Percentiles rank a stretch among this genome's conserved stretches.
Conservation (phyloP, 2,797 vertebrate genomes). For the Myotis myotis region DNA sequence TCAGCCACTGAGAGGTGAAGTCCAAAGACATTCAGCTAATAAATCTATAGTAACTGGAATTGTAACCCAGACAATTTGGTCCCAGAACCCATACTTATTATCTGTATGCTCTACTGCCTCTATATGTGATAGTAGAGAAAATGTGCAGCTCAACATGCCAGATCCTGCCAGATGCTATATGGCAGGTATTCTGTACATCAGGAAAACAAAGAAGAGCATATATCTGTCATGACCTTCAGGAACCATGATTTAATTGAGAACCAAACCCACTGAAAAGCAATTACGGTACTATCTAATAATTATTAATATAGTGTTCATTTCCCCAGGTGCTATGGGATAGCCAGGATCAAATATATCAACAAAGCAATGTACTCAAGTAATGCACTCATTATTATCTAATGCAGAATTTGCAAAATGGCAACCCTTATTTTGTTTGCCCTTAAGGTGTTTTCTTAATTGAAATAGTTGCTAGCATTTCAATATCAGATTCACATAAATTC, state of each 20-base stretch:
- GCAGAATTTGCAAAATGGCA: not conserved
- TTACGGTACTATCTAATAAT: not conserved
- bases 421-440: not conserved
- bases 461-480: not conserved
- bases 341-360: not conserved
- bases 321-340: not conserved
- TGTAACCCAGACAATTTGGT: not conserved
- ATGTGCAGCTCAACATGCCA: not conserved
- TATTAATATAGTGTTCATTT: not conserved
- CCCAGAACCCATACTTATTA: not conserved
- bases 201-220: not conserved
- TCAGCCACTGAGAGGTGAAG: not conserved
- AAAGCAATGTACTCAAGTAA: not conserved
- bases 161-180: not conserved
- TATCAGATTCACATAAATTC: not conserved
- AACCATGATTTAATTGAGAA: constrained; percentile 1
- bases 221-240: not conserved
- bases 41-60: not conserved
- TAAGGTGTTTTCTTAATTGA: not conserved
- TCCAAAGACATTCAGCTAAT: not conserved
- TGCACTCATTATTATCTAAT: not conserved
- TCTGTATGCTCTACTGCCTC: not conserved
- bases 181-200: not conserved
- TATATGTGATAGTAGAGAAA: not conserved
- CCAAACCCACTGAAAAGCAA: not conserved